A percentile compares a stretch with the other conserved stretches of the same genome.
Evolutionary conservation across 2,888 invertebrate genomes (phyloP).

Genomic region (Drosophila sordidapex): DNA sequence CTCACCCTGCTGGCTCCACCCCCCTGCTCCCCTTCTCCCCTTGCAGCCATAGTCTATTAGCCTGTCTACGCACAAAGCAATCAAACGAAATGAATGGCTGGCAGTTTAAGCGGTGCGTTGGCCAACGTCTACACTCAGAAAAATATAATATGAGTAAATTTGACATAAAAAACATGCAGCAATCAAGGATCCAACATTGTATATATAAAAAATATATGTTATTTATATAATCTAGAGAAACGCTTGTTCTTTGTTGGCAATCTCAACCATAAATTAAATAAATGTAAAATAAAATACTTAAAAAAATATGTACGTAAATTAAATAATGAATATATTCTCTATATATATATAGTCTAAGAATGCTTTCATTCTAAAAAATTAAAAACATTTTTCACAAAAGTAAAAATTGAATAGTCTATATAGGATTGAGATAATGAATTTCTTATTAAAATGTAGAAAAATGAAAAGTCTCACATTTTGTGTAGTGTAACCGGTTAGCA

Average conservation of each 20-base stretch:
- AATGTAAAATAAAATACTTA: background rate
- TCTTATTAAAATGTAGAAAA: background rate
- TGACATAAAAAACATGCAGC: background rate
- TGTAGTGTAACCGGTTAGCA: background rate
- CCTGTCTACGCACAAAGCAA: conserved; percentile 57
- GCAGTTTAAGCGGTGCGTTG: conserved; percentile 40
- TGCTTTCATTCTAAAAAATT: background rate
- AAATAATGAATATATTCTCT: background rate
- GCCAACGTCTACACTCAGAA: conserved; percentile 8
- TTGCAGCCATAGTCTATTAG: conserved; percentile 3
- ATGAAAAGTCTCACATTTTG: background rate
- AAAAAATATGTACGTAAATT: background rate
- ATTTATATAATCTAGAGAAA: background rate
- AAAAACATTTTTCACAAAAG: background rate
- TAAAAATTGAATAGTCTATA: background rate
- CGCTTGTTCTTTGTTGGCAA: background rate
- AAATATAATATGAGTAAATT: background rate
- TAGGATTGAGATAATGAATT: background rate
- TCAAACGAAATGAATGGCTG: conserved; percentile 60
- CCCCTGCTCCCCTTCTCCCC: background rate
- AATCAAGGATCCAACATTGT: background rate
- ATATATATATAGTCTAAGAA: background rate
- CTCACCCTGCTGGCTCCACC: background rate
- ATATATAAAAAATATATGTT: background rate
- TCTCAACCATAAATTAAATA: background rate